Evolutionary conservation across 1,140 invertebrate genomes (phyloP), one percentile per base, ranked within the genome.

Genomic region (Sinonovacula constricta): DNA sequence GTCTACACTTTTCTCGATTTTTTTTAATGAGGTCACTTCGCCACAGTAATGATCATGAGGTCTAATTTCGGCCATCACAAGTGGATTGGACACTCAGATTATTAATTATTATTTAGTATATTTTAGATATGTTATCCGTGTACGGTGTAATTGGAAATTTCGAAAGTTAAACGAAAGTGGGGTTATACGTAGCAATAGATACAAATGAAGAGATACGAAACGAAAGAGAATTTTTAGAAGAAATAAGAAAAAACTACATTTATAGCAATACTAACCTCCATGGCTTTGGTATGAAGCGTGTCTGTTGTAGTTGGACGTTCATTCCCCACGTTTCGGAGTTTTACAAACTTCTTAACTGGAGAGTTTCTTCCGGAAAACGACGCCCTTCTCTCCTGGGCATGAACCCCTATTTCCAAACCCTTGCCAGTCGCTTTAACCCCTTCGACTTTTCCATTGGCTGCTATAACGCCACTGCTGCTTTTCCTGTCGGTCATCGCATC

Each of bases 221-320:
- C 7, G 7, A 45, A 10, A 45, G 7, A 18, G 39, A 45, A 10
- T 45, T 7, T 45, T 18, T 10, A 45, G 18, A 45, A 45, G 39
- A 45, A 18, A 45, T 45, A 45, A 45, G 39, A 45, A 45, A 45
- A 45, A 45, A 10, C 7, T 7, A 45, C 39, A 45, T 10, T 45
- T 45, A 18, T 45, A 45, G n/a, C 18, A 45, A 45, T 18, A 18
- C 83, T 76, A 79, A 89, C 88, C 86, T 85, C 83, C 3, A 81
- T 75, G 24, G 63, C 54, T 66, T 89, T 88, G 30, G 62, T 77
- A 63, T 89, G 87, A 28, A 89, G 76, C 3, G 82, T 85, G 62
- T 89, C 88, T 10, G 70, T 80, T 49, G 82, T 72, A 4, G 83
- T 74, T 26, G 83, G 80, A 72, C 80, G 80, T 28, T 87, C 85